Percentiles rank a stretch among this genome's conserved stretches.
phyloP scores from a whole-genome alignment of 2,113 vertebrate species.

The Barbus barbus region DNA sequence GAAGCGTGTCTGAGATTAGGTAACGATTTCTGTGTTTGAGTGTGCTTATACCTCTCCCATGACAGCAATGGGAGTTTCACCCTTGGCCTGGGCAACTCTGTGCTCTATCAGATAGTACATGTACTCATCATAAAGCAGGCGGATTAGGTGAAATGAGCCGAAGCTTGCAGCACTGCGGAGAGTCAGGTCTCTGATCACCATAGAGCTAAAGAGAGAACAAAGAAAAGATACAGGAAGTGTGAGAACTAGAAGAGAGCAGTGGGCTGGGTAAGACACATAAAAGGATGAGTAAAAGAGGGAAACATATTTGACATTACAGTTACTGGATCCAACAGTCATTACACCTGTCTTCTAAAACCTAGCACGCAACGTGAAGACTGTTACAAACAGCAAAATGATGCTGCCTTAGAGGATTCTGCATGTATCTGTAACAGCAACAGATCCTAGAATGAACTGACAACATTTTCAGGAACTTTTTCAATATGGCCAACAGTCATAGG shows the following conservation, averaged over 20 bases:
- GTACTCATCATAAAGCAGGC: slow-evolving; percentile 91
- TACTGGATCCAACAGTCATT: background rate
- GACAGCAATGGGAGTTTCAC: slow-evolving; percentile 91
- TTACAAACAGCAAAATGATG: no score
- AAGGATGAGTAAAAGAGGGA: background rate
- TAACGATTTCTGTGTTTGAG: background rate
- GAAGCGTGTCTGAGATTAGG: background rate
- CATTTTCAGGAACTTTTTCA: no score
- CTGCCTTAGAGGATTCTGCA: no score
- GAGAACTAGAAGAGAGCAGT: background rate
- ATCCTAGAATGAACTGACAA: no score
- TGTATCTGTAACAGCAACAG: no score
- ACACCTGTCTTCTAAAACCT: background rate
- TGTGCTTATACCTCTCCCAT: slow-evolving; percentile 87
- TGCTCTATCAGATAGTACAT: slow-evolving; percentile 96
- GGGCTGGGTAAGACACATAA: background rate
- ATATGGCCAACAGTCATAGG: no score
- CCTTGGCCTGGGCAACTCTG: slow-evolving; percentile 89
- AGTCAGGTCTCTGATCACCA: slow-evolving; percentile 93
- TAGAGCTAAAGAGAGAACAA: slow-evolving; percentile 76
- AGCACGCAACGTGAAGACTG: background rate
- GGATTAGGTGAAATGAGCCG: slow-evolving; percentile 91
- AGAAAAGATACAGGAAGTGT: background rate
- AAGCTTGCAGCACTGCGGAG: slow-evolving; percentile 92
- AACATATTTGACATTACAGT: background rate